Base-by-base conservation (phyloP, 1,140 invertebrate species). In the Carcinoscorpius rotundicauda region DNA sequence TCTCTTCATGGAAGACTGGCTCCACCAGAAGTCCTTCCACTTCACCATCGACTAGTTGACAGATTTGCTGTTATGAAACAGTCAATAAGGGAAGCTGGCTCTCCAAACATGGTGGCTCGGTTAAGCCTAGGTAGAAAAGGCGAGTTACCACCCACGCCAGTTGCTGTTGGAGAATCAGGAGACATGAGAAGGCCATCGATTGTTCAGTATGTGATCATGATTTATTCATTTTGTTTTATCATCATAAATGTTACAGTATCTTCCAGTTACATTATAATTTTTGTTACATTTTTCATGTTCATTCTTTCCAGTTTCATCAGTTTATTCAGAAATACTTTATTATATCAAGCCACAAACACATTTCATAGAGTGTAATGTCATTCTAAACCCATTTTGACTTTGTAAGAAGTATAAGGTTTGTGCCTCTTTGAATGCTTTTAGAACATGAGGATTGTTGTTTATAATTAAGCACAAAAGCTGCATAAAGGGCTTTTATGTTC, bases 1-100 rank as follows among this genome's bases (percentile, higher is more conserved):
- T 77, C 84, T 9, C 75, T 95, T 8, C 91, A 97, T 74, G 90
- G 87, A 0, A 82, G 87, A 69, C 78, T 95, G 53, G 91, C 89
- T 3, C 88, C 91, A 0, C 72, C 83, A 0, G 88, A 86, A 9
- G 86, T 96, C 1, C 87, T 89, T 66, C 92, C 92, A 3, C 74
- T 97, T 50, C 93, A 97, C 71, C 86, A 88, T 70, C 82, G 88
- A 63, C 77, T 97, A 5, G 80, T 90, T n/a, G 91, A 94, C 73
- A 81, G 88, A 58, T 92, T 94, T 71, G 83, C 81, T 1, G 86
- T 91, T 69, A 78, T 94, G 55, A 64, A 68, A 63, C 56, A 68
- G 49, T 68, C 64, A 49, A 56, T 67, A 29, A 9, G 64, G 61
- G 63, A 65, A 56, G 58, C 64, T 49, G 58, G 66, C 56, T 67